Evolutionary conservation across 64 coral and sea anemone genomes (phyloP), one percentile per base, ranked within the genome.

Genomic region (Astreopora myriophthalma): DNA sequence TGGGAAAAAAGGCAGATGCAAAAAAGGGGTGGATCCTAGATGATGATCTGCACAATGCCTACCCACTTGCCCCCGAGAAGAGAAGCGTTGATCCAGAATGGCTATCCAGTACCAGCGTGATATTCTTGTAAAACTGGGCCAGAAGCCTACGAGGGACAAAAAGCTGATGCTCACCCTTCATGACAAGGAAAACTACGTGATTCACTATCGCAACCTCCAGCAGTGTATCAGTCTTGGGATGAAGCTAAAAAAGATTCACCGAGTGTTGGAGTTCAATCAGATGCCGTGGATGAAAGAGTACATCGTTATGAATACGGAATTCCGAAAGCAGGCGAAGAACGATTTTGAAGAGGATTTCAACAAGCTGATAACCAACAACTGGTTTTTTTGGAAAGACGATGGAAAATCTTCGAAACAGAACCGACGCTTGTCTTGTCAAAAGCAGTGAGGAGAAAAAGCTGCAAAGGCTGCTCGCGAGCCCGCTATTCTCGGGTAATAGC

Each of bases 361-460:
- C 62, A 65, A 65, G 23, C 23, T 65, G 20, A 65, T 65, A 4
- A 65, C 23, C 23, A 74, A 39, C 33, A n/a, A 40, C n/a, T 12
- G 79, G n/a, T n/a, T n/a, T 84, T 0, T 84, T 64, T 20, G 57
- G 79, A 0, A 84, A 84, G 11, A 58, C 44, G 6, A 80, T 80
- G 5, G 76, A 80, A 20, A 80, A 80, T 2, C 8, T 80, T 4
- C 2, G 55, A 8, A 62, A 64, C 5, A 19, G 22, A 44, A 8
- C 27, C 25, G 66, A 70, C n/a, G 38, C 71, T 1, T 3, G 4
- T 13, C 13, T 65, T 5, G 79, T 65, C 3, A 35, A 3, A 16
- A 64, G 14, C 26, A 26, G 2, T 14, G 3, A 12, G 42, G 11
- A 4, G 11, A 3, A 52, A 65, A 65, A 33, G n/a, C n/a, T 84